phyloP scores from a whole-genome alignment of 2,797 vertebrate species.

The Meriones psammophilus region DNA sequence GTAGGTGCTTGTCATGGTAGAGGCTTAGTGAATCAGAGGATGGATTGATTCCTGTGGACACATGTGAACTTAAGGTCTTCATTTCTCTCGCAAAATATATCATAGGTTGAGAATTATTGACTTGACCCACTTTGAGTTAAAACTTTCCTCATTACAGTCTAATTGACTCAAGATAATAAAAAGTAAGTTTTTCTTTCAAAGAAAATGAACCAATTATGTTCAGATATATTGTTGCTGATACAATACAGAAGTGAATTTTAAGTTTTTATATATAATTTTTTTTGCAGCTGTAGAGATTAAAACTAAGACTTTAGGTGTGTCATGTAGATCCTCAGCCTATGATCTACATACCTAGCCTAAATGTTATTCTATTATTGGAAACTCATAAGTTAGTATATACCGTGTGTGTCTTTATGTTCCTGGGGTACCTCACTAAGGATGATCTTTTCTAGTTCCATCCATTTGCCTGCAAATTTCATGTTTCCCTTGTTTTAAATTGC shows the following conservation, averaged over 20 bases:
- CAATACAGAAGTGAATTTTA: neutral
- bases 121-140: neutral
- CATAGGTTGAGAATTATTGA: neutral
- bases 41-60: rapidly evolving
- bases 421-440: too few relatives aligned
- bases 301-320: neutral
- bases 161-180: neutral
- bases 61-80: neutral
- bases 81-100: neutral
- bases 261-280: neutral
- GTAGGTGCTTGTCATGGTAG: neutral
- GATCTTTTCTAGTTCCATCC: too few relatives aligned
- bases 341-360: neutral
- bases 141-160: neutral
- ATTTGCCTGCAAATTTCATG: too few relatives aligned
- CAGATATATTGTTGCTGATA: neutral
- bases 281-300: neutral
- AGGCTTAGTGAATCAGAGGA: neutral
- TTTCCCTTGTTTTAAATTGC: too few relatives aligned
- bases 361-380: neutral
- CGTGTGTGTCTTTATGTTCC: too few relatives aligned
- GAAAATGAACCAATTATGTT: neutral
- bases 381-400: too few relatives aligned
- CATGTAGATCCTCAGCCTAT: neutral
- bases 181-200: neutral